phyloP scores from a whole-genome alignment of 2,888 invertebrate species.

The Gastrophysa polygoni region DNA sequence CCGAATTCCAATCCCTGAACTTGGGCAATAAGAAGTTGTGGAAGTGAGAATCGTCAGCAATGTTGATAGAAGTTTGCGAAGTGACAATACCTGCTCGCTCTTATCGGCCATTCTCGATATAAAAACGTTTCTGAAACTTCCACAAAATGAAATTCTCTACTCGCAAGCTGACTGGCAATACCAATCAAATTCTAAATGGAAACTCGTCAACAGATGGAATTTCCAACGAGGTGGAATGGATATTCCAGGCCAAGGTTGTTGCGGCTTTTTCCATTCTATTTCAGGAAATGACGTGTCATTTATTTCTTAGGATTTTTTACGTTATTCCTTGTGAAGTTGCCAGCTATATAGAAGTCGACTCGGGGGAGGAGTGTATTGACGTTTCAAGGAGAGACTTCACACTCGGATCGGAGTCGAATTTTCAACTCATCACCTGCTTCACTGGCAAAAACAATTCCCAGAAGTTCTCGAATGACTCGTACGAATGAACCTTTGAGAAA shows the following conservation, averaged over 20 bases:
- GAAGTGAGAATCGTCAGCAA: not conserved
- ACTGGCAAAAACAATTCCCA: no score
- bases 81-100: not conserved
- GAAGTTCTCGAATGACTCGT: no score
- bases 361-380: no score
- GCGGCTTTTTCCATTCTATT: conserved; percentile 19
- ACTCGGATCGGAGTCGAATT: no score
- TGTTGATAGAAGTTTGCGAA: conserved; percentile 2
- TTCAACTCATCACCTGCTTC: no score
- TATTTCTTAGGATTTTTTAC: not conserved
- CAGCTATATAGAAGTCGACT: no score
- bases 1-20: not conserved
- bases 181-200: conserved; percentile 38
- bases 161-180: conserved; percentile 26
- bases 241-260: conserved; percentile 24
- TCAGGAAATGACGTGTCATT: conserved; percentile 12
- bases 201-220: conserved; percentile 33
- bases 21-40: not conserved
- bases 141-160: conserved; percentile 1
- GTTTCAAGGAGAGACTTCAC: no score
- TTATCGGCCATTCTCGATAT: not conserved
- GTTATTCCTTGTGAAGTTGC: not conserved
- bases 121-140: not conserved
- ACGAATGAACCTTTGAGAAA: no score
- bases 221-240: conserved; percentile 24